Conservation (phyloP, 2,888 invertebrate genomes). For the Tholera decimalis region DNA sequence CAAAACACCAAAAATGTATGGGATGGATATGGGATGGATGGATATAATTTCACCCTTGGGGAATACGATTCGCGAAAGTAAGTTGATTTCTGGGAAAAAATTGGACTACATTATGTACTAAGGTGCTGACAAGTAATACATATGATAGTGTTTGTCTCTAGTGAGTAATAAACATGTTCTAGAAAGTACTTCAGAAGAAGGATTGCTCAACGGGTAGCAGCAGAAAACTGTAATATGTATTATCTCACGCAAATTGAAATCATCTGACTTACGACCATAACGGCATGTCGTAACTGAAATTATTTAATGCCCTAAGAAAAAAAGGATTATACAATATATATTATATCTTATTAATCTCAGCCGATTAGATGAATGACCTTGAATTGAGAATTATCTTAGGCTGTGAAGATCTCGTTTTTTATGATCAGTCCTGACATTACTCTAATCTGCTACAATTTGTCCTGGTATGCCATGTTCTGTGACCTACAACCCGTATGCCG, state of each 20-base stretch:
- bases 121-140: constrained; percentile 57
- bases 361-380: not conserved
- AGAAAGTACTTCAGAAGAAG: constrained; percentile 49
- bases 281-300: not conserved
- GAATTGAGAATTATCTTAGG: not conserved
- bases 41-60: constrained; percentile 60
- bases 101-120: constrained; percentile 49
- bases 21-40: too few relatives aligned
- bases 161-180: constrained; percentile 55
- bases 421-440: not conserved
- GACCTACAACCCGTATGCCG: too few relatives aligned
- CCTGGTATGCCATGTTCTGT: too few relatives aligned
- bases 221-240: constrained; percentile 13
- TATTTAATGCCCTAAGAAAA: not conserved
- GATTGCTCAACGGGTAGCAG: constrained; percentile 33
- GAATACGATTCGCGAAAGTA: constrained; percentile 27
- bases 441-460: not conserved
- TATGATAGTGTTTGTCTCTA: constrained; percentile 53
- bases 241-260: constrained; percentile 36
- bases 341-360: not conserved
- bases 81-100: constrained; percentile 52
- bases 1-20: too few relatives aligned
- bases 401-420: too few relatives aligned
- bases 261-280: not conserved
- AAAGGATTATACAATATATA: not conserved